A percentile compares a stretch with the other conserved stretches of the same genome.
Conservation (phyloP, 2,888 invertebrate genomes). For the Phytoseiulus persimilis region DNA sequence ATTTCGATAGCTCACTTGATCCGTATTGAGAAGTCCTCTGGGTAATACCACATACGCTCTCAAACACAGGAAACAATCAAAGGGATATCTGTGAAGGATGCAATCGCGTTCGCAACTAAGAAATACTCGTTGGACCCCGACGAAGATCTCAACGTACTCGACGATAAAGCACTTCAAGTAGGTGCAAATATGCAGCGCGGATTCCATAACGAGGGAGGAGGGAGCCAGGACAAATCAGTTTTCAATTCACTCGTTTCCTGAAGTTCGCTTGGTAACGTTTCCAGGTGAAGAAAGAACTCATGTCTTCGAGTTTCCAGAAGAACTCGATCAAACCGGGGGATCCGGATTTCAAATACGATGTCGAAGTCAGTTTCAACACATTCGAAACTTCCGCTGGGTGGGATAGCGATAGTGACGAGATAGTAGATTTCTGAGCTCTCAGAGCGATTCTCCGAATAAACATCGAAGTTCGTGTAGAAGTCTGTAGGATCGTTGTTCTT, state of each 20-base stretch:
- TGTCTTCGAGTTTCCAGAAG: conserved; percentile 53
- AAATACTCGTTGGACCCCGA: conserved; percentile 49
- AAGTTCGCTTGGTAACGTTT: not conserved
- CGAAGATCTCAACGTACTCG: conserved; percentile 53
- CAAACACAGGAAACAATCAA: not conserved
- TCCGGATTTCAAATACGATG: conserved; percentile 53
- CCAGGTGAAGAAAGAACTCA: conserved; percentile 52
- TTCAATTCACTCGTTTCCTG: no score
- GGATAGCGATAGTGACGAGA: conserved; percentile 42
- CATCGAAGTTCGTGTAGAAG: no score
- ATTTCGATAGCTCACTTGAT: no score
- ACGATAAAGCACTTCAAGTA: conserved; percentile 47
- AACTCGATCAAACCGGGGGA: conserved; percentile 52
- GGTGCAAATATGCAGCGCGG: not conserved
- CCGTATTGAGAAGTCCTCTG: no score
- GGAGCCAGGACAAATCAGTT: no score
- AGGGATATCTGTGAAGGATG: not conserved
- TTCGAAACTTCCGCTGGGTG: conserved; percentile 44
- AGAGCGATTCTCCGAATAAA: not conserved
- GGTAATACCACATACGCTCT: no score
- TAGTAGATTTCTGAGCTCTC: conserved; percentile 40
- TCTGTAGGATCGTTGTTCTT: no score
- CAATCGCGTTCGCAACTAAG: not conserved
- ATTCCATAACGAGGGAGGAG: not conserved
- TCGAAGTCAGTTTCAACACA: conserved; percentile 51